phyloP scores from a whole-genome alignment of 1,140 invertebrate species.

The Doryteuthis pealeii region DNA sequence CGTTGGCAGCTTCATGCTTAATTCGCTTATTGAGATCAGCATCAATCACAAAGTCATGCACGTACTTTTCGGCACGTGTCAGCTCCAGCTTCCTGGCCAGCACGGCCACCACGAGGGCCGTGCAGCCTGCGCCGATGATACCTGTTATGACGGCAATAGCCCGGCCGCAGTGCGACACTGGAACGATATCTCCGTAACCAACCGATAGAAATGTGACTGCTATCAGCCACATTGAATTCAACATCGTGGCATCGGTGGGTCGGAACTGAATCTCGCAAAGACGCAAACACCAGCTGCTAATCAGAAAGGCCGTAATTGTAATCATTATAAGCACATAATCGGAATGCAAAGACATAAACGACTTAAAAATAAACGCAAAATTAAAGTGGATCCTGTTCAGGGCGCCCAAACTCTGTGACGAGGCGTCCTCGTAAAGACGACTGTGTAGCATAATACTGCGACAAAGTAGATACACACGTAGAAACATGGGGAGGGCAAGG shows the following conservation, averaged over 20 bases:
- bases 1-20: conserved; percentile 57
- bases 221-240: conserved; percentile 58
- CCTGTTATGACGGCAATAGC: conserved; percentile 56
- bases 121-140: conserved; percentile 57
- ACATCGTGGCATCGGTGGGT: conserved; percentile 40
- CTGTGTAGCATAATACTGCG: conserved; percentile 55
- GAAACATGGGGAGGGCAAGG: conserved; percentile 57
- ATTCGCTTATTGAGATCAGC: conserved; percentile 52
- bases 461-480: conserved; percentile 53
- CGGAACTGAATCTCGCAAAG: conserved; percentile 50
- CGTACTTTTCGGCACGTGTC: conserved; percentile 56
- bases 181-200: conserved; percentile 60
- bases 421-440: conserved; percentile 55
- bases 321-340: conserved; percentile 54
- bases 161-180: conserved; percentile 57
- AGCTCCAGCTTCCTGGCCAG: conserved; percentile 58
- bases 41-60: conserved; percentile 58
- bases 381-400: conserved; percentile 57
- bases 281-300: conserved; percentile 55
- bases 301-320: conserved; percentile 48
- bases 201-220: conserved; percentile 58
- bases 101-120: conserved; percentile 60
- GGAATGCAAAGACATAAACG: conserved; percentile 57
- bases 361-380: conserved; percentile 59
- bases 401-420: conserved; percentile 57